These are phyloP conservation scores for Tillus elongatus DNA, from an alignment of 2,888 invertebrate genomes.

Conservation along the genomic window DNA sequence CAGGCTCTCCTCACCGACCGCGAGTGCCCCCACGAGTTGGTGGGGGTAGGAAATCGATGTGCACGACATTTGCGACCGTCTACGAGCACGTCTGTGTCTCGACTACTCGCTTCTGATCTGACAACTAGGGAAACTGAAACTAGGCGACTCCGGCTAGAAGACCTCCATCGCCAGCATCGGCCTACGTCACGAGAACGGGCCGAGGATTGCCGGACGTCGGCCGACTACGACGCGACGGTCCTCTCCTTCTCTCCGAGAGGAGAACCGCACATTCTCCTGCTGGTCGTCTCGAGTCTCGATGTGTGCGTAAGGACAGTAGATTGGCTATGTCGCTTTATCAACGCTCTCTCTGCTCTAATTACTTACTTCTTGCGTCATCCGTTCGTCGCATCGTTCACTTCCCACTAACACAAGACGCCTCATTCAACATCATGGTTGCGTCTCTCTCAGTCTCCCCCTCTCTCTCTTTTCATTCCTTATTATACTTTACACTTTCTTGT, in stretches of 20 bases:
- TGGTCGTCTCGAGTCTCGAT: too few relatives aligned
- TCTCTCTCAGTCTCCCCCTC: too few relatives aligned
- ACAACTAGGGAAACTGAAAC: background rate
- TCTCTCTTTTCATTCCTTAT: too few relatives aligned
- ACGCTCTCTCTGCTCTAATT: background rate
- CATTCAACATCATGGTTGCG: too few relatives aligned
- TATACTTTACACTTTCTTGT: too few relatives aligned
- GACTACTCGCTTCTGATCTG: conserved; percentile 25
- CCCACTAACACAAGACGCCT: too few relatives aligned
- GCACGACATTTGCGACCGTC: conserved; percentile 39
- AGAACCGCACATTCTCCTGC: too few relatives aligned
- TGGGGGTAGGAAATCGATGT: conserved; percentile 45
- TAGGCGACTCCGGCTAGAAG: conserved; percentile 1
- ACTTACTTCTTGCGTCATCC: conserved; percentile 2
- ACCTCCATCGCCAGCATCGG: background rate
- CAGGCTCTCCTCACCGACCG: too few relatives aligned
- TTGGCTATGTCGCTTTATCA: too few relatives aligned
- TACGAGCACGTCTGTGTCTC: conserved; percentile 38
- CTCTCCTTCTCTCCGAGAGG: background rate
- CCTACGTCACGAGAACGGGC: conserved; percentile 9
- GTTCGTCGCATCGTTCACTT: too few relatives aligned
- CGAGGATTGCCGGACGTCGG: conserved; percentile 18
- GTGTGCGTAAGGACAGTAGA: too few relatives aligned
- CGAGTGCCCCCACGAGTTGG: conserved; percentile 23
- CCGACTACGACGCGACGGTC: conserved; percentile 6